phyloP scores from a whole-genome alignment of 53 echinoderm and acorn worm species.

The Astropecten irregularis region DNA sequence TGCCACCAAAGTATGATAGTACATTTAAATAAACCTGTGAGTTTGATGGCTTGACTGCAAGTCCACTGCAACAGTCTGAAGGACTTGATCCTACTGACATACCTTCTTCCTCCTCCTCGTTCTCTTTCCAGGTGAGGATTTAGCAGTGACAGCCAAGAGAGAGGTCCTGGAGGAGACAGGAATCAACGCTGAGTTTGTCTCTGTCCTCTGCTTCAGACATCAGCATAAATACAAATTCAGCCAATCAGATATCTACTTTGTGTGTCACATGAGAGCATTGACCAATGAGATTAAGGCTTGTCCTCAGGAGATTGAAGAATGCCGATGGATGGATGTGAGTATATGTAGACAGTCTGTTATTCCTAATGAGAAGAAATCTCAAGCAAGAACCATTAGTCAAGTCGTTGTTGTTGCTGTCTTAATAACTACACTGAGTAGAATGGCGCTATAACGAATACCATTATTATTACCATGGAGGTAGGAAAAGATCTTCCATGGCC shows the following conservation, averaged over 20 bases:
- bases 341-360: no score
- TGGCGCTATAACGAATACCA: no score
- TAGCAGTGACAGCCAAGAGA: constrained; percentile 72
- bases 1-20: no score
- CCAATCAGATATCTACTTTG: constrained; percentile 91
- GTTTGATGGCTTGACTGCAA: no score
- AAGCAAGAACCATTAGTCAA: neutral
- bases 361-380: neutral
- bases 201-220: constrained; percentile 82
- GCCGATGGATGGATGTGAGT: constrained; percentile 88
- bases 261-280: constrained; percentile 81
- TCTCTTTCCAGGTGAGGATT: constrained; percentile 71
- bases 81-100: no score
- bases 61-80: no score
- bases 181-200: constrained; percentile 75
- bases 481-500: no score
- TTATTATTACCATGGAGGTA: no score
- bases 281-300: constrained; percentile 65
- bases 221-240: constrained; percentile 77
- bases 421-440: neutral
- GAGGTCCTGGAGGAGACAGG: constrained; percentile 94
- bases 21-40: no score
- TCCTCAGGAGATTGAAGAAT: constrained; percentile 75
- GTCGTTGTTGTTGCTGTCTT: neutral
- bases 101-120: no score